Evolutionary conservation across 2,888 invertebrate genomes (phyloP), one percentile per base, ranked within the genome.

Genomic region (Agapetus fuscipes): DNA sequence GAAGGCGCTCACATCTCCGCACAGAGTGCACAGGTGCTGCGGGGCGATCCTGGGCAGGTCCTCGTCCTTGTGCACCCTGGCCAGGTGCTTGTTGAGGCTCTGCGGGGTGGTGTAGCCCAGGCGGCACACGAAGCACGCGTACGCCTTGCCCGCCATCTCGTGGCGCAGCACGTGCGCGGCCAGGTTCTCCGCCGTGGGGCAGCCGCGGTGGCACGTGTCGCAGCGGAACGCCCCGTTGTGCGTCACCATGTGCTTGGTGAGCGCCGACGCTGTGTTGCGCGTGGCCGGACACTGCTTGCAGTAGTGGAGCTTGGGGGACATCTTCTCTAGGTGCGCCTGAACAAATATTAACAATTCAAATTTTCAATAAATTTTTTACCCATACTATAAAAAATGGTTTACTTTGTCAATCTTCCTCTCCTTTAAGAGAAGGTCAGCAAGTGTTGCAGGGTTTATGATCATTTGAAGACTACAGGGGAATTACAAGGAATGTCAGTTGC

Each of bases 111-210:
- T 26, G 37, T 45, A 48, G 3, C 48, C 48, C 11, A 48, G 37
- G n/a, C 38, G 39, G 32, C 48, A 48, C 4, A 48, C 43, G 31
- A 45, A 45, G 34, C 48, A 48, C 13, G 45, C 43, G 34, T 48
- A 45, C 1, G 48, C 45, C 31, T 48, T 48, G 27, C 48, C 48
- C n/a, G 41, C 42, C 7, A 48, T 32, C 14, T 48, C 48, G 26
- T 48, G 48, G n/a, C 38, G 37, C 7, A 39, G 39, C 9, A 40
- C 38, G 26, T 48, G 48, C n/a, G 38, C 26, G 3, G 39, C 45
- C 27, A 48, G 34, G 3, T 37, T 16, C 16, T 42, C 40, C 3
- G 48, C 43, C 2, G 43, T 34, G 11, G 38, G 33, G 27, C 40
- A 45, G 20, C 41, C 39, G 10, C 33, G 33, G 30, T 48, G 42